Evolutionary conservation across 2,888 invertebrate species (phyloP), one percentile per base, ranked within the genome.

Genomic region (Dione vanillae): DNA sequence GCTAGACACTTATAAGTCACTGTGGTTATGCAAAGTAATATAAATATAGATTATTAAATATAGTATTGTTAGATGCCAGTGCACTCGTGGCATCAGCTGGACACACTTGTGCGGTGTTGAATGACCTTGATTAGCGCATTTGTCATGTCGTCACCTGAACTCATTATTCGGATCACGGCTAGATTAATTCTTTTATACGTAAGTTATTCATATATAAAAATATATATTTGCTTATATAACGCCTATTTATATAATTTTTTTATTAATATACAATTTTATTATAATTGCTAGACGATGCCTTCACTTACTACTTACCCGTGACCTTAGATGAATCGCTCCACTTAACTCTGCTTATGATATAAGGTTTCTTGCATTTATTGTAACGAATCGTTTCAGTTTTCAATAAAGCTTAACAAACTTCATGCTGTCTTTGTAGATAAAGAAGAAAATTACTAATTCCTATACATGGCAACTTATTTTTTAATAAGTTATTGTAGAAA

Each of bases 51-150:
- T 68, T 65, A 70, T 54, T 59, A 65, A 59, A 64, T 16, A 66
- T 66, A 69, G 52, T 65, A 69, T 67, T 70, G 68, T 70, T 47
- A 10, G 65, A 61, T 69, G 73, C 56, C 76, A 78, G 77, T 77
- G 49, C 68, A 72, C 59, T 72, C 66, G 75, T 67, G 71, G 51
- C 72, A 65, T 65, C 56, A 67, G 72, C 59, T 73, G 71, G 65
- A 65, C 65, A 65, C 86, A 82, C 87, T 86, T 85, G 89, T 89
- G 83, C 80, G 73, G 79, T 80, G 78, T 74, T 72, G 67, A 76
- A 79, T 84, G 84, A 83, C 82, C 83, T 76, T 86, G 77, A 70
- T 74, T 75, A 71, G 70, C 67, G 69, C 65, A 68, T 69, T 75
- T 72, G 78, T 78, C 73, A 85, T 85, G 84, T 83, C 83, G 72